Conservation (phyloP, 2,888 invertebrate species). For the Germaria angustata region DNA sequence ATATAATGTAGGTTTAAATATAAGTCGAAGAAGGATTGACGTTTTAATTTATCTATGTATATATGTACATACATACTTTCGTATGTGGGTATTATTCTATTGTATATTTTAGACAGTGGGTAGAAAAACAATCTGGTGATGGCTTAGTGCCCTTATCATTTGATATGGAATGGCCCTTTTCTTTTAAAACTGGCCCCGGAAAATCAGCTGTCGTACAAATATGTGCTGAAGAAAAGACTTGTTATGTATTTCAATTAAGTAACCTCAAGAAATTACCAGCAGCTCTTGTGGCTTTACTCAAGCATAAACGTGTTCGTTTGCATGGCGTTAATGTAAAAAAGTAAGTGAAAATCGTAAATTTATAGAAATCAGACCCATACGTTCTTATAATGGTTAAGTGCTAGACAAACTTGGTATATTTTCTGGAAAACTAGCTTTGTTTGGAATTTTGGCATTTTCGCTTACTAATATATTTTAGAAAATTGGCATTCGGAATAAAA, state of each 20-base stretch:
- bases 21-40: background rate
- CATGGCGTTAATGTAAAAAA: slow-evolving; percentile 85
- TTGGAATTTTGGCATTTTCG: too few relatives aligned
- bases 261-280: slow-evolving; percentile 82
- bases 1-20: slow-evolving; percentile 78
- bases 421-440: too few relatives aligned
- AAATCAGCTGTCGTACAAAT: slow-evolving; percentile 84
- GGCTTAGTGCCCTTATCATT: slow-evolving; percentile 82
- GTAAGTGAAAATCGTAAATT: slow-evolving; percentile 76
- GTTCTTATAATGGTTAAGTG: too few relatives aligned
- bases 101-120: slow-evolving; percentile 74
- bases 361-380: too few relatives aligned
- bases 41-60: too few relatives aligned
- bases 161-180: slow-evolving; percentile 86
- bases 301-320: slow-evolving; percentile 82
- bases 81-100: background rate
- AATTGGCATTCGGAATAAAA: too few relatives aligned
- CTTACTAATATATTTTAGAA: too few relatives aligned
- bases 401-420: too few relatives aligned
- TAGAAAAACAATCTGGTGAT: slow-evolving; percentile 72
- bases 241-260: slow-evolving; percentile 83
- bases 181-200: slow-evolving; percentile 82
- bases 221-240: slow-evolving; percentile 81
- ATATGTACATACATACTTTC: too few relatives aligned
- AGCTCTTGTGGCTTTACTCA: slow-evolving; percentile 81